Base-by-base conservation (phyloP, 2,797 vertebrate species). In the Danio aesculapii region DNA sequence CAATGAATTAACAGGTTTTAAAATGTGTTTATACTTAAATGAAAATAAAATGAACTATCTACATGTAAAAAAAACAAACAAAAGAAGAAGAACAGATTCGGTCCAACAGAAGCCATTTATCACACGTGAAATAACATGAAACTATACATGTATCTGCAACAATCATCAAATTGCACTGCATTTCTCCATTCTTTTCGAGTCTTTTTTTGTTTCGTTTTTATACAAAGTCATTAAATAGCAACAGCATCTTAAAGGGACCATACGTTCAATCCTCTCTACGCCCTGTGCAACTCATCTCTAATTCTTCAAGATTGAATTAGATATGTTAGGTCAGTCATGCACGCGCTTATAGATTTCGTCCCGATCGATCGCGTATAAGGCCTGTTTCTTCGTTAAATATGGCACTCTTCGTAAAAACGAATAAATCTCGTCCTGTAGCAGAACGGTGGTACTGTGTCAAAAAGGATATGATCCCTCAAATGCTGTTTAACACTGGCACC, bases 1-100 rank as follows among this genome's bases (percentile, higher is more conserved):
- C 95, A 95, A 95, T 96, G 92, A 95, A 94, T 95, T 95, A 94
- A 95, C 94, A 95, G 93, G 91, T 95, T 91, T 95, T 94, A 92
- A 94, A 94, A 92, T 86, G 88, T 93, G 93, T 95, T 93, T 92
- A 95, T 95, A 96, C 90, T 94, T 95, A 95, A 95, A 95, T 95
- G 95, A 93, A 95, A 92, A 94, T 92, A 93, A 95, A 94, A 95
- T 93, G 91, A 94, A 94, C 93, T 93, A 94, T 95, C 94, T 95
- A 96, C 94, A 94, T 91, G 92, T 91, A 94, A 90, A 92, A 93
- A 84, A 90, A 92, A 94, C 92, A 90, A 86, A 87, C 90, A 94
- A 13, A 68, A 12, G 49, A n/a, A 16, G 16, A 94, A 90, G 89
- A 85, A 88, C 62, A 69, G 87, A 91, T 92, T 90, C 88, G 91